Conservation (phyloP, 2,797 vertebrate genomes). For the Epinephelus malabaricus region DNA sequence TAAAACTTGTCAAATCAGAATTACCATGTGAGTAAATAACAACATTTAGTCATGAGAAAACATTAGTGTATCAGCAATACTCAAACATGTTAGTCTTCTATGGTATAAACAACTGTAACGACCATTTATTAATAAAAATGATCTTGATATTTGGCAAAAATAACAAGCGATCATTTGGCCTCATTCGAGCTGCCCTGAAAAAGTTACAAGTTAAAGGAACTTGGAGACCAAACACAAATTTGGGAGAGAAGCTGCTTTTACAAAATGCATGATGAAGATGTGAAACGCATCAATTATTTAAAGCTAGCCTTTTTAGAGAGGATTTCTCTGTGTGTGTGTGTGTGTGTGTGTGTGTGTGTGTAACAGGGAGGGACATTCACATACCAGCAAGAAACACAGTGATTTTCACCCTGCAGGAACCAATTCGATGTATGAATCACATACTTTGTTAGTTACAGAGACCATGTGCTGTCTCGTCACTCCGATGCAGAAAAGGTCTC, state of each 20-base stretch:
- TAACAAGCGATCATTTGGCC: neutral
- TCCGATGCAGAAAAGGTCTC: neutral
- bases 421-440: slow-evolving; percentile 2
- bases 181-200: slow-evolving; percentile 18
- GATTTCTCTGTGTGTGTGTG: slow-evolving; percentile 25
- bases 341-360: neutral
- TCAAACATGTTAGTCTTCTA: neutral
- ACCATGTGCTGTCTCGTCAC: neutral
- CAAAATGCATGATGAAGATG: slow-evolving; percentile 70
- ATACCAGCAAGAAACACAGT: slow-evolving; percentile 6
- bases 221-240: slow-evolving; percentile 30
- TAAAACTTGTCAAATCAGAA: neutral
- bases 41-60: neutral
- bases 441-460: neutral
- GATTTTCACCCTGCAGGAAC: slow-evolving; percentile 16
- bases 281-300: slow-evolving; percentile 71
- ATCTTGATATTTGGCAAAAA: neutral
- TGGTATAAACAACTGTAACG: neutral
- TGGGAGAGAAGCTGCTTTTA: slow-evolving; percentile 51
- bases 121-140: neutral
- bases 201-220: slow-evolving; percentile 17
- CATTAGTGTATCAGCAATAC: neutral
- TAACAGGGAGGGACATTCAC: neutral
- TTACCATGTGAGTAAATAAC: neutral
- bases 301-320: slow-evolving; percentile 44